Evolutionary conservation across 2,113 vertebrate species (phyloP).

Genomic region (Corythornis madagascariensis): DNA sequence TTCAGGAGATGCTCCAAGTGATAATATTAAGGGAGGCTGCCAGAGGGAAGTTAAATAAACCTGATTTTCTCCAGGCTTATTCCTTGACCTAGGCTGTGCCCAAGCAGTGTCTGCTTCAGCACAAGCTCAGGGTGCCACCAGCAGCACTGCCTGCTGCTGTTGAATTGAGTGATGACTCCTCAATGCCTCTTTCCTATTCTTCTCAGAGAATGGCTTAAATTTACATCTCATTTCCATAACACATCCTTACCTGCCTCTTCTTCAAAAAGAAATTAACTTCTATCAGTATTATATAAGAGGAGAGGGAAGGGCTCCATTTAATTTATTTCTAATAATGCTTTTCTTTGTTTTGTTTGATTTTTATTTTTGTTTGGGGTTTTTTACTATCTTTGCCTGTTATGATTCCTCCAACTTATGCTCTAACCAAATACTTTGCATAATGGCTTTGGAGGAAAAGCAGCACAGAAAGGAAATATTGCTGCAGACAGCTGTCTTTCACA

Average conservation of each 20-base stretch:
- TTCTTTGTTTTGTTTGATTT: not conserved
- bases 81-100: not conserved
- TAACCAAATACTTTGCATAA: not conserved
- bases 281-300: not conserved
- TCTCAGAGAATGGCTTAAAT: not conserved
- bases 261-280: not conserved
- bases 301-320: not conserved
- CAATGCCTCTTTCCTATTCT: not conserved
- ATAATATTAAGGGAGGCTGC: not conserved
- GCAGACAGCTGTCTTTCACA: not conserved
- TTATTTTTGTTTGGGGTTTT: not conserved
- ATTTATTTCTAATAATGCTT: not conserved
- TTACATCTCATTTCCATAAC: not conserved
- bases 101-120: not conserved
- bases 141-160: not conserved
- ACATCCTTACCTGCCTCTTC: not conserved
- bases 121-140: rapidly evolving
- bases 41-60: not conserved
- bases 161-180: not conserved
- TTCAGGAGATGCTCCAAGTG: not conserved
- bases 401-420: not conserved
- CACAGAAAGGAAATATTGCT: not conserved
- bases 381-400: not conserved
- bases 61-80: not conserved
- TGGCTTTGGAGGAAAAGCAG: not conserved